phyloP scores from a whole-genome alignment of 1,140 invertebrate genomes.

The Brachionus calyciflorus region DNA sequence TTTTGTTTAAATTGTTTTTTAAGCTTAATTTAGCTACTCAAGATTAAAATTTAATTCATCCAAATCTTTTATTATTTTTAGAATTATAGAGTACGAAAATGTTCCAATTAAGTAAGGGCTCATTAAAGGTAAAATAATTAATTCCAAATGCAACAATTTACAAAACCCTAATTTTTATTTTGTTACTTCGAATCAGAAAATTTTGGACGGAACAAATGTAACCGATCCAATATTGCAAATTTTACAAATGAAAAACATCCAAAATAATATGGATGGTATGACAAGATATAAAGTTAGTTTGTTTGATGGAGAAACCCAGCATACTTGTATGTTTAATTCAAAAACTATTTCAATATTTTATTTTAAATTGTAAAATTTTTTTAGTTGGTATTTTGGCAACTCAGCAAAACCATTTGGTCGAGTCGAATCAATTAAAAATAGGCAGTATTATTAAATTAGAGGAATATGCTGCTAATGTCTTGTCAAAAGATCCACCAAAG shows the following conservation, averaged over 20 bases:
- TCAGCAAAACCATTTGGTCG: conserved; percentile 33
- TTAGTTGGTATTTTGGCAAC: conserved; percentile 45
- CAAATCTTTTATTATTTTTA: conserved; percentile 4
- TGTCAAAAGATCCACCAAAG: conserved; percentile 46
- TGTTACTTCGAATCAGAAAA: no score
- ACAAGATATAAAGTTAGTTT: conserved; percentile 27
- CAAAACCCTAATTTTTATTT: not conserved
- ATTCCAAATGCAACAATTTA: not conserved
- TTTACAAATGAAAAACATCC: conserved; percentile 39
- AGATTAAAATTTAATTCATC: not conserved
- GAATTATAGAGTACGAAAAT: not conserved
- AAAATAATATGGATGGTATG: conserved; percentile 47
- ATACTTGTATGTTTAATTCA: conserved; percentile 37
- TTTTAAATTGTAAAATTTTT: not conserved
- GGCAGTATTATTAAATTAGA: conserved; percentile 43
- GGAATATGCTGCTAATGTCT: conserved; percentile 40
- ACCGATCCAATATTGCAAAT: conserved; percentile 43
- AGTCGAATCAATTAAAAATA: conserved; percentile 10
- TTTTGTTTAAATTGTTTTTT: not conserved
- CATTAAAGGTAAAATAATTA: not conserved
- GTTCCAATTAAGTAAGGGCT: conserved; percentile 29
- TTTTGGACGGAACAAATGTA: conserved; percentile 43
- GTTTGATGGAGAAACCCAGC: conserved; percentile 26
- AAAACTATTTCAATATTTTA: not conserved
- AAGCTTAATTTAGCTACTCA: conserved; percentile 27